Base-by-base conservation (phyloP, 2,888 invertebrate genomes). In the Synanthedon formicaeformis region DNA sequence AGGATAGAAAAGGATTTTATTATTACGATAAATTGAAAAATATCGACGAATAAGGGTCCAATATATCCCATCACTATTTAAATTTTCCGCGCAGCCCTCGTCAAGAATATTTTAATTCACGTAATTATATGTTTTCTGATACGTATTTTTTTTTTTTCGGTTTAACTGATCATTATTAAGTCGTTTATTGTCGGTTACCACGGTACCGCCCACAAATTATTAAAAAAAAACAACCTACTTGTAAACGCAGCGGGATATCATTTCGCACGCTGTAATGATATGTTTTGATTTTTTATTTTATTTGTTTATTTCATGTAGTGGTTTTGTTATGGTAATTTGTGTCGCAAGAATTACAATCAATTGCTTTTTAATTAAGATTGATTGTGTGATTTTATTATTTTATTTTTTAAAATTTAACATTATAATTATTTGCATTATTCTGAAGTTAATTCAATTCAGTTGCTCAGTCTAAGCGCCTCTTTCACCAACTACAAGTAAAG, bases 121-220 rank as follows among this genome's bases (percentile, higher is more conserved):
- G 69, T 83, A 82, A 85, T 83, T 78, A 77, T 65, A 79, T 75
- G 81, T 81, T 84, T 81, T 71, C 70, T 70, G 74, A 78, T 79
- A 78, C 73, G 73, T 72, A 23, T 72, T 78, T 69, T 71, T 69
- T 71, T 78, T n/a, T n/a, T 66, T 73, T 78, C 66, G 71, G 71
- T 75, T 74, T 72, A 70, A 55, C 58, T 71, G 69, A 75, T 76
- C 77, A 81, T 84, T 81, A 81, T 80, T 75, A 76, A 78, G 75
- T 76, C 75, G 72, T 83, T 80, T 77, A 73, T 69, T 61, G 65
- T 68, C 69, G 77, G 80, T 83, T 77, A 70, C 75, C 65, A 71
- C 67, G 73, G 80, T 52, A 56, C 79, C 85, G 81, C 84, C 84
- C 66, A 81, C 78, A 61, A 63, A 64, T 61, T 64, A 66, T 60